Base-by-base conservation (phyloP, 1,140 invertebrate genomes). In the Amyelois transitella region DNA sequence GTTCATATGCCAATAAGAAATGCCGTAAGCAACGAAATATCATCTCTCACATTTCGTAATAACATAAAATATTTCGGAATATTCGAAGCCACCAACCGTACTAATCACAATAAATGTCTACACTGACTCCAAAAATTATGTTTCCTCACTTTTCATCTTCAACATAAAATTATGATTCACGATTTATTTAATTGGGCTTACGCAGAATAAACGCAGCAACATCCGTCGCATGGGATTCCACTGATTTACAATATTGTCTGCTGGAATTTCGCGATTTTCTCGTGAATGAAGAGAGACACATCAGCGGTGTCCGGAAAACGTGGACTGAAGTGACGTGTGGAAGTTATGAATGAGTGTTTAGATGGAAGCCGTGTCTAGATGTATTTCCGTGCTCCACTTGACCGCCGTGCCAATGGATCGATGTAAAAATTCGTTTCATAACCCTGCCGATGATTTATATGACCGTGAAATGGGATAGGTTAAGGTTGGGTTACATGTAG, bases 371-470 rank as follows among this genome's bases (percentile, higher is more conserved):
- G 57, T 68, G 70, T 81, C 64, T 80, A 66, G 62, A 60, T 71
- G 66, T 86, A 84, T 84, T 86, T 82, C 68, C 69, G 70, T 75
- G 61, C 64, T 49, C 71, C 80, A 81, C 81, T 84, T 78, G 80
- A 83, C 66, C 58, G 52, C 58, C 64, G 72, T 73, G 74, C 72
- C 72, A 75, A 81, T 81, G 66, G 72, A 50, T 70, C 49, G 60
- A 69, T 74, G 57, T 75, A 73, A 79, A 82, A 79, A 78, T 75
- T 66, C 53, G 60, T 80, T 70, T 79, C 72, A 79, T 75, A 76
- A 72, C 66, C 64, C 64, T 58, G 69, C 58, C 63, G 64, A 66
- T 72, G 68, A 75, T 77, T 68, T 76, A 70, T 72, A 58, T 53
- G 73, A 49, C 67, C 71, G 72, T 67, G 72, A 73, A 67, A 62